Conservation (phyloP, 1,140 invertebrate genomes). For the Lordiphosa collinella region DNA sequence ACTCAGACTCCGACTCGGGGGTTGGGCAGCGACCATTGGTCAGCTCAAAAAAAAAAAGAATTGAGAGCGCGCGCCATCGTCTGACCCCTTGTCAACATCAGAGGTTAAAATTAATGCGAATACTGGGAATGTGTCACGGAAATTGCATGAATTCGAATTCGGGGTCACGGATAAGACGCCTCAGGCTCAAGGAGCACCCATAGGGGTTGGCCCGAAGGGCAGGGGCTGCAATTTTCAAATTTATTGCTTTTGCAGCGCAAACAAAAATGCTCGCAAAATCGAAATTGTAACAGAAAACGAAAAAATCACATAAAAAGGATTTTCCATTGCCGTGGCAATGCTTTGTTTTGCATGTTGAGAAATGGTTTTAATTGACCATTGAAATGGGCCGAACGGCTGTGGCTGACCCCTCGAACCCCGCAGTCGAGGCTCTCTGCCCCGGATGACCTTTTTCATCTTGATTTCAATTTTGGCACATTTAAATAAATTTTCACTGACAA, state of each 20-base stretch:
- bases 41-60: conserved; percentile 32
- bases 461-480: conserved; percentile 48
- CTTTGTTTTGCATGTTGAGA: conserved; percentile 71
- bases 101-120: conserved; percentile 76
- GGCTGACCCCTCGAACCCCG: conserved; percentile 47
- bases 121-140: conserved; percentile 60
- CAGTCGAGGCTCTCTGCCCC: conserved; percentile 7
- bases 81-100: conserved; percentile 68
- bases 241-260: conserved; percentile 49
- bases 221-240: conserved; percentile 53
- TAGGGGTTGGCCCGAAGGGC: conserved; percentile 55
- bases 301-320: conserved; percentile 45
- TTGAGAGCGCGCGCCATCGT: conserved; percentile 43
- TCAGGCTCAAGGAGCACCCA: conserved; percentile 51
- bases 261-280: conserved; percentile 46
- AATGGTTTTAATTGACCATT: conserved; percentile 66
- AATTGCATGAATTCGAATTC: conserved; percentile 64
- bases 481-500: conserved; percentile 68
- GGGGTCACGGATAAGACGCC: conserved; percentile 69
- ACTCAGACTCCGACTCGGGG: conserved; percentile 18
- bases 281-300: conserved; percentile 54
- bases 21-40: conserved; percentile 39
- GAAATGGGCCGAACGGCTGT: conserved; percentile 20
- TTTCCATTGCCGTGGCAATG: conserved; percentile 20
- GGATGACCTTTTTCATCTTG: conserved; percentile 68